phyloP scores from a whole-genome alignment of 2,113 vertebrate species.

The Salminus brasiliensis region DNA sequence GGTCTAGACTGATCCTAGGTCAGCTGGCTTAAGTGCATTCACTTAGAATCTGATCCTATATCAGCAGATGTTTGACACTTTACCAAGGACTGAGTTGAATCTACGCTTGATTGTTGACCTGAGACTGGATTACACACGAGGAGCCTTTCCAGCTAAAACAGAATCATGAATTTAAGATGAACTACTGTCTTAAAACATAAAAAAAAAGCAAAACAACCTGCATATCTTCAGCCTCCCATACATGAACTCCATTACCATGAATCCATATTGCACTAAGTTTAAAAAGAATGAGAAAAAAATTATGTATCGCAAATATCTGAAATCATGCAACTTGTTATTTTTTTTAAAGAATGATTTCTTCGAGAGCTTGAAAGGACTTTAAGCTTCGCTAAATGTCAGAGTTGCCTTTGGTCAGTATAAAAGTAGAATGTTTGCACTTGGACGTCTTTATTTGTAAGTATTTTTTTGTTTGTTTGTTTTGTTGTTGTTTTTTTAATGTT shows the following conservation, averaged over 20 bases:
- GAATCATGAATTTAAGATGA: background rate
- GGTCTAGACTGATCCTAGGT: background rate
- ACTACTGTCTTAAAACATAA: background rate
- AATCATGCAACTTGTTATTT: background rate
- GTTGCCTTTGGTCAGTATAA: constrained; percentile 54
- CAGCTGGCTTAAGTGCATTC: background rate
- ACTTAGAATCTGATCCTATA: background rate
- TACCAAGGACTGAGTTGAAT: background rate
- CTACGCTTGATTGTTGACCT: background rate
- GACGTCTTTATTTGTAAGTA: constrained; percentile 36
- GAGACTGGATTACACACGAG: background rate
- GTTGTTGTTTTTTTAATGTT: too few relatives aligned
- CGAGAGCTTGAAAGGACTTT: constrained; percentile 15
- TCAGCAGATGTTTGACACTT: background rate
- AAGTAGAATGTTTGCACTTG: constrained; percentile 49
- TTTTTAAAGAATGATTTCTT: background rate
- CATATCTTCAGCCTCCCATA: background rate
- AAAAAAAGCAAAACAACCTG: background rate
- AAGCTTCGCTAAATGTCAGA: constrained; percentile 50
- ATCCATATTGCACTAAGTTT: constrained; percentile 37
- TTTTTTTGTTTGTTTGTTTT: too few relatives aligned
- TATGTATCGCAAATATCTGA: constrained; percentile 32
- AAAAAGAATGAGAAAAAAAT: background rate
- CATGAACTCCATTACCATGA: constrained; percentile 6
- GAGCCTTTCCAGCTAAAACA: background rate